phyloP scores from a whole-genome alignment of 1,140 invertebrate species.

The Mercenaria mercenaria region DNA sequence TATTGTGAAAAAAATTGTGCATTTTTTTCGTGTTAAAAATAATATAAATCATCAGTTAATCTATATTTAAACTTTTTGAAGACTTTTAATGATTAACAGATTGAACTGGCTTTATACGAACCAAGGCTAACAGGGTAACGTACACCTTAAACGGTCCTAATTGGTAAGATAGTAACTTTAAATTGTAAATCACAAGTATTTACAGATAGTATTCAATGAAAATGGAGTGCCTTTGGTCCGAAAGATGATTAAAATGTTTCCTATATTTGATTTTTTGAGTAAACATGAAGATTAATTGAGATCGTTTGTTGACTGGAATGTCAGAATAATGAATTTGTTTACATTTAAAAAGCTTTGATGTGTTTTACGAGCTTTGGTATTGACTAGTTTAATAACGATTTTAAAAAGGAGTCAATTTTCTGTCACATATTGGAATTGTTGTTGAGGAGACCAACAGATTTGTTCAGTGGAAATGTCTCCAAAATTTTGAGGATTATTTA shows the following conservation, averaged over 20 bases:
- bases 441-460: too few relatives aligned
- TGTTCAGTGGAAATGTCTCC: too few relatives aligned
- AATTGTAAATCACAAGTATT: neutral
- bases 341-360: neutral
- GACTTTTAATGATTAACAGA: neutral
- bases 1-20: too few relatives aligned
- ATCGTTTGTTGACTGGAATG: neutral
- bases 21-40: too few relatives aligned
- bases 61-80: neutral
- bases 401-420: too few relatives aligned
- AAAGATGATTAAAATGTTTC: neutral
- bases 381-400: too few relatives aligned
- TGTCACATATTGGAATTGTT: too few relatives aligned
- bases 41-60: too few relatives aligned
- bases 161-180: neutral
- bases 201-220: slow-evolving; percentile 2
- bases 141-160: neutral
- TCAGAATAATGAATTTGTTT: neutral
- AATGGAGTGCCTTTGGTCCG: neutral
- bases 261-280: neutral
- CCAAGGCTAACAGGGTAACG: neutral
- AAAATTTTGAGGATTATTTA: too few relatives aligned
- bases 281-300: neutral
- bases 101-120: neutral
- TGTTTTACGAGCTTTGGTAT: neutral